Evolutionary conservation across 2,113 vertebrate species (phyloP).

Genomic region (Crotalus tigris): DNA sequence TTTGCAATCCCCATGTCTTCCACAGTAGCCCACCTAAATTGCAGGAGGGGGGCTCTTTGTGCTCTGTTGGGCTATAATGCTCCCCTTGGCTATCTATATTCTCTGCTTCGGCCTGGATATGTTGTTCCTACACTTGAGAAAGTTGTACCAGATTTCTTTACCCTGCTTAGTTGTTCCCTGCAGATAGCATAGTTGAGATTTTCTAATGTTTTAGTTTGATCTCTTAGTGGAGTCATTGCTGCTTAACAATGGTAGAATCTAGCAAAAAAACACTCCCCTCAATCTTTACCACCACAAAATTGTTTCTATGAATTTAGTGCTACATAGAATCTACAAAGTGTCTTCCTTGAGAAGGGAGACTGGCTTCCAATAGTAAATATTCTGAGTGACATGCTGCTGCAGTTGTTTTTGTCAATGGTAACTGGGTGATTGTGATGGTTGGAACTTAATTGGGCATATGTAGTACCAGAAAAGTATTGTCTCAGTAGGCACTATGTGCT

Average conservation of each 20-base stretch:
- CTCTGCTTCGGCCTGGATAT: not conserved
- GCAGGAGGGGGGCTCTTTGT: not conserved
- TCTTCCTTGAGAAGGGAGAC: not conserved
- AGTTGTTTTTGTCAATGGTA: not conserved
- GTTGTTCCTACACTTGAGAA: not conserved
- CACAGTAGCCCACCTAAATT: not conserved
- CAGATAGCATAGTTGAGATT: not conserved
- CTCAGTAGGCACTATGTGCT: not conserved
- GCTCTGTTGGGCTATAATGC: not conserved
- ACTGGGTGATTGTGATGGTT: not conserved
- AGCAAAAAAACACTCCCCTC: not conserved
- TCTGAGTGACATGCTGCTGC: not conserved
- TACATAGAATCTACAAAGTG: not conserved
- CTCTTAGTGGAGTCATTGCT: not conserved
- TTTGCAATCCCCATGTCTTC: not conserved
- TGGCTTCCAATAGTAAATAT: not conserved
- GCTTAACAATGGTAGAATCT: not conserved
- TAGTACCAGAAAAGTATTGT: not conserved
- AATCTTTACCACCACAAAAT: not conserved
- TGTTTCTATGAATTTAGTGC: not conserved
- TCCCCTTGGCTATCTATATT: not conserved
- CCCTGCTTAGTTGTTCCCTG: not conserved
- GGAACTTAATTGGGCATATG: not conserved
- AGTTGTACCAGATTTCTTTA: not conserved
- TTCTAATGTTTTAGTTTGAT: not conserved